Evolutionary conservation across 2,113 vertebrate species (phyloP).

Genomic region (Ctenodactylus gundi): DNA sequence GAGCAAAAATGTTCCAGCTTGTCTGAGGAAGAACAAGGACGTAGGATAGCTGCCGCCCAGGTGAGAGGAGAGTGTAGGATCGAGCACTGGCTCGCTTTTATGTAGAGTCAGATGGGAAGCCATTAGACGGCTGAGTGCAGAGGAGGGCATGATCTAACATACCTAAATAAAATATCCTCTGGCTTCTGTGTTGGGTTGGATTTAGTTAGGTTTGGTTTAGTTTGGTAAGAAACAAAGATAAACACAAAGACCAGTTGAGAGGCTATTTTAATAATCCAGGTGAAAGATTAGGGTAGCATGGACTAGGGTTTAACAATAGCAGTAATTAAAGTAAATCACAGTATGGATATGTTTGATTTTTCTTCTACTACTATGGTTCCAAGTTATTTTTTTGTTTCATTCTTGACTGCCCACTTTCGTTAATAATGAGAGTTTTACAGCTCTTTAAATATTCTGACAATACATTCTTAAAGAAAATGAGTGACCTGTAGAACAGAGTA

Average conservation of each 20-base stretch:
- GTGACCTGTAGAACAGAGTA: not conserved
- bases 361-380: slow-evolving; percentile 36
- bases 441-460: slow-evolving; percentile 54
- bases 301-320: not conserved
- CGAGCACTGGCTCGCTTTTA: not conserved
- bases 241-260: slow-evolving; percentile 1
- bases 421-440: too few species aligned
- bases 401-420: too few species aligned
- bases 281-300: not conserved
- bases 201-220: too few species aligned
- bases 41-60: not conserved
- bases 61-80: not conserved
- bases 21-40: not conserved
- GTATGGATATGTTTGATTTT: slow-evolving; percentile 6
- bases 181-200: too few species aligned
- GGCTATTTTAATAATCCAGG: not conserved
- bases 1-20: not conserved
- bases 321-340: not conserved
- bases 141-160: not conserved
- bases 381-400: slow-evolving; percentile 60
- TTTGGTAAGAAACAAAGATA: not conserved
- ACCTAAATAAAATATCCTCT: not conserved
- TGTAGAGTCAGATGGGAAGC: not conserved
- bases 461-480: slow-evolving; percentile 59
- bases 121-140: not conserved